Conservation (phyloP, 23 tunicate genomes). For the Ascidia mentula region DNA sequence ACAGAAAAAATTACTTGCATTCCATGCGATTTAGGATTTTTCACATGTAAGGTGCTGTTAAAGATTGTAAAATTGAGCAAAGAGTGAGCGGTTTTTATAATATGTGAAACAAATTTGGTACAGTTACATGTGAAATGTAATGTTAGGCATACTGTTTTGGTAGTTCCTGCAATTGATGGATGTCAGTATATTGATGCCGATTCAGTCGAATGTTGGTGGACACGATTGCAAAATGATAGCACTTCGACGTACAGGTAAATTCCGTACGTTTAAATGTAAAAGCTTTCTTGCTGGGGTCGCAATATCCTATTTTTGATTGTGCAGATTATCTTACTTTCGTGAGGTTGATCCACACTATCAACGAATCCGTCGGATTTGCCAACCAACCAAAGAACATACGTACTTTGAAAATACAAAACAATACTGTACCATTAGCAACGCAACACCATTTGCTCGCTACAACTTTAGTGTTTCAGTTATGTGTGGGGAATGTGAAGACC, state of each 20-base stretch:
- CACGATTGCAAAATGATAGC: neutral
- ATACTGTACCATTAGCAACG: neutral
- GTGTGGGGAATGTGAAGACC: neutral
- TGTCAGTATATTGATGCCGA: neutral
- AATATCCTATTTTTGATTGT: too few relatives aligned
- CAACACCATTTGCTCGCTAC: neutral
- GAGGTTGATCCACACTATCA: slow-evolving; percentile 1
- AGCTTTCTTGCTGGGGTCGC: neutral
- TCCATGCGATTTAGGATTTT: too few relatives aligned
- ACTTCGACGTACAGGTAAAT: neutral
- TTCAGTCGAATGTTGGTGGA: slow-evolving; percentile 4
- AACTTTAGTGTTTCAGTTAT: neutral
- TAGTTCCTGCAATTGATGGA: slow-evolving; percentile 2
- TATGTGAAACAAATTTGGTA: too few relatives aligned
- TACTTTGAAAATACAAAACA: neutral
- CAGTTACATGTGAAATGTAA: too few relatives aligned
- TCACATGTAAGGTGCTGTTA: too few relatives aligned
- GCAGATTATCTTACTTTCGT: neutral
- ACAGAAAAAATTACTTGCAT: too few relatives aligned
- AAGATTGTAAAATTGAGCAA: too few relatives aligned
- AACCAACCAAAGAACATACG: neutral
- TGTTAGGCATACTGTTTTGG: too few relatives aligned
- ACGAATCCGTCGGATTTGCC: neutral
- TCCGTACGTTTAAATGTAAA: neutral
- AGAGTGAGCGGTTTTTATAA: too few relatives aligned